phyloP scores from a whole-genome alignment of 2,888 invertebrate species.

The Heliconius charithonia region DNA sequence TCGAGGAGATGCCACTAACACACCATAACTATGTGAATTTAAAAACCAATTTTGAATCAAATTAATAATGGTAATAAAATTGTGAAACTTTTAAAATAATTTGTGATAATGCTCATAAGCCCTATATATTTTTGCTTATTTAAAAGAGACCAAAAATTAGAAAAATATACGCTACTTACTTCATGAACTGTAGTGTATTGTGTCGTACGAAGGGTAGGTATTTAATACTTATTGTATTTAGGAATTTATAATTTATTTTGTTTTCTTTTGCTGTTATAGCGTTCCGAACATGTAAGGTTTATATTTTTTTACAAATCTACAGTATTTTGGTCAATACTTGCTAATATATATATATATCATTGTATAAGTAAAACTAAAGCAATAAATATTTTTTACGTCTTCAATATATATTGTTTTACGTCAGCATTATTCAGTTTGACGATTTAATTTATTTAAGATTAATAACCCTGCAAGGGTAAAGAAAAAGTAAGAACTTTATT shows the following conservation, averaged over 20 bases:
- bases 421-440: not conserved
- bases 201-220: not conserved
- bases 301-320: not conserved
- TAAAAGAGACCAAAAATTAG: too few species aligned
- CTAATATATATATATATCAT: not conserved
- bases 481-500: slow-evolving; percentile 61
- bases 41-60: not conserved
- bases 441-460: slow-evolving; percentile 46
- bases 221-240: not conserved
- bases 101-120: too few species aligned
- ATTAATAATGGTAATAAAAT: not conserved
- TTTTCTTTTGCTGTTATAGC: too few species aligned
- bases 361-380: not conserved
- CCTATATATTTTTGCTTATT: too few species aligned
- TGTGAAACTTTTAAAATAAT: not conserved
- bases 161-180: too few species aligned
- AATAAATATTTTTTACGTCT: not conserved
- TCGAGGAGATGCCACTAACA: slow-evolving; percentile 61
- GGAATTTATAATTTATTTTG: too few species aligned
- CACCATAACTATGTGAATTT: not conserved
- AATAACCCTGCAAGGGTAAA: slow-evolving; percentile 45
- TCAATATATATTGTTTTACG: slow-evolving; percentile 34
- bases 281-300: not conserved
- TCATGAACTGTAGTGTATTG: too few species aligned
- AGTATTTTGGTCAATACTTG: not conserved